Conservation (phyloP, 1,140 invertebrate species). For the Homarus americanus region DNA sequence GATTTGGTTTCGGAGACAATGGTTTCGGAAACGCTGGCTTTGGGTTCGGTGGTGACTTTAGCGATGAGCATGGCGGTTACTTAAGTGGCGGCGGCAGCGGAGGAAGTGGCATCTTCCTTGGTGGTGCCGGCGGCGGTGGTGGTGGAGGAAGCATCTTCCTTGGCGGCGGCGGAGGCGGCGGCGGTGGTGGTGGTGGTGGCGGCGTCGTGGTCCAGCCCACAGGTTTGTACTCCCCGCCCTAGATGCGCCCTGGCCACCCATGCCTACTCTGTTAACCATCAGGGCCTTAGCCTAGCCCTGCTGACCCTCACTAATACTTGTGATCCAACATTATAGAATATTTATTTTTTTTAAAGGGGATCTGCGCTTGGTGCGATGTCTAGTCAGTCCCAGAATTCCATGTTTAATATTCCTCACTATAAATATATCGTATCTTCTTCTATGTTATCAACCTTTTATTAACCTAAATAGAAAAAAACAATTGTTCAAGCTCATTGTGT, state of each 20-base stretch:
- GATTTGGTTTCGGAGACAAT: neutral
- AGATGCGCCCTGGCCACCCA: neutral
- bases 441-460: neutral
- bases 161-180: neutral
- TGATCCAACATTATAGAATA: neutral
- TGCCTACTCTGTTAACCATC: neutral
- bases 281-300: neutral
- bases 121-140: neutral
- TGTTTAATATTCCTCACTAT: neutral
- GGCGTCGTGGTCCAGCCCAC: neutral
- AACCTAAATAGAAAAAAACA: no score
- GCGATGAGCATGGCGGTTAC: neutral
- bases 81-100: neutral
- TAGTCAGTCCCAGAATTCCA: constrained; percentile 16
- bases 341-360: constrained; percentile 17
- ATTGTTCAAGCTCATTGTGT: no score
- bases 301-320: neutral
- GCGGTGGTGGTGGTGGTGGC: no score
- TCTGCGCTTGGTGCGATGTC: constrained; percentile 16
- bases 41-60: neutral
- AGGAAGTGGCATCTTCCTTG: neutral
- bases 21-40: neutral
- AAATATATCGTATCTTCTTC: neutral
- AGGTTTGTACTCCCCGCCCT: neutral
- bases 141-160: neutral